Evolutionary conservation across 2,888 invertebrate genomes (phyloP).

Genomic region (Drosophila tanythrix): DNA sequence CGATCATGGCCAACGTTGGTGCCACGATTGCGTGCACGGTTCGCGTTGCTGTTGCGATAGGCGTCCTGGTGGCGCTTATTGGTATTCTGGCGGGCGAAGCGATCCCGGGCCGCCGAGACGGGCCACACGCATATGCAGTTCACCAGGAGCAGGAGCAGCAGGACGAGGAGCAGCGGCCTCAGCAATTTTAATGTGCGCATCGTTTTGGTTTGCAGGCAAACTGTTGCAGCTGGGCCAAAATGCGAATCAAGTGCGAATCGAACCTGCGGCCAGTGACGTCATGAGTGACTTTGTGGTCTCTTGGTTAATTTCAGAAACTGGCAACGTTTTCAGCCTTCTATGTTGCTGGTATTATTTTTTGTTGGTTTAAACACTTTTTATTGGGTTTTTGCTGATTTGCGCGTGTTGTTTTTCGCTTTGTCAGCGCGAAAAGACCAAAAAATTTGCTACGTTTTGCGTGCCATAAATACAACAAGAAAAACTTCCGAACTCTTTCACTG

Average conservation of each 20-base stretch:
- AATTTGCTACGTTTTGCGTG: slow-evolving; percentile 59
- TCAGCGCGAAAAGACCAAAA: slow-evolving; percentile 52
- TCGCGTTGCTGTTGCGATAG: slow-evolving; percentile 46
- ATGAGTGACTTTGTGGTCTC: slow-evolving; percentile 47
- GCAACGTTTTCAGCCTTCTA: slow-evolving; percentile 5
- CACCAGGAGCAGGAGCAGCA: slow-evolving; percentile 76
- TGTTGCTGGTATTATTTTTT: not conserved
- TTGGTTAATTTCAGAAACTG: slow-evolving; percentile 4
- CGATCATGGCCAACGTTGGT: slow-evolving; percentile 66
- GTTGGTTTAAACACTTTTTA: slow-evolving; percentile 32
- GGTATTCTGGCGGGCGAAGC: slow-evolving; percentile 69
- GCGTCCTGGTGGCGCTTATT: slow-evolving; percentile 63
- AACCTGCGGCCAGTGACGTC: slow-evolving; percentile 61
- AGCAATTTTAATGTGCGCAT: slow-evolving; percentile 74
- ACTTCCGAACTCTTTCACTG: slow-evolving; percentile 67
- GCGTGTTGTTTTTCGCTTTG: slow-evolving; percentile 59
- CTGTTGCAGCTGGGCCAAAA: slow-evolving; percentile 2
- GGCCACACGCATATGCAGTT: slow-evolving; percentile 75
- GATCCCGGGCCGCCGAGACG: slow-evolving; percentile 73
- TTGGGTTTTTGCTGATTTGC: slow-evolving; percentile 9
- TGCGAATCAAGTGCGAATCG: slow-evolving; percentile 28
- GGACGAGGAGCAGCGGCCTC: slow-evolving; percentile 57
- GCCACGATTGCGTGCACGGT: slow-evolving; percentile 54
- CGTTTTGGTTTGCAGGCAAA: slow-evolving; percentile 32
- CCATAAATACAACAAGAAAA: slow-evolving; percentile 39